phyloP scores from a whole-genome alignment of 2,888 invertebrate genomes.

The Lamellibrachia columna region DNA sequence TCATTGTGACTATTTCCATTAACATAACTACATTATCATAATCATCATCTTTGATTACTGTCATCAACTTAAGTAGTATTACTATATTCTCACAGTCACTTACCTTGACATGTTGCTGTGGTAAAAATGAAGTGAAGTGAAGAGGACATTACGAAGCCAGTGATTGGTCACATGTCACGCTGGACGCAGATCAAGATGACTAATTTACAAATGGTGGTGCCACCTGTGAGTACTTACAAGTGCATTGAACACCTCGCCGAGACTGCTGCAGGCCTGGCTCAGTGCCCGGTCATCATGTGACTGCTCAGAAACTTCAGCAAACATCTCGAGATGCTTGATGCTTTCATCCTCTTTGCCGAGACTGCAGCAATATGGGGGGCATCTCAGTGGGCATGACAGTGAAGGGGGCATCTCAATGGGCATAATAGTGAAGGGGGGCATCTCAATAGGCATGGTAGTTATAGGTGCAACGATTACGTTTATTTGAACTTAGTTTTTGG shows the following conservation, averaged over 20 bases:
- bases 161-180: no score
- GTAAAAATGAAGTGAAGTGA: not conserved
- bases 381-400: not conserved
- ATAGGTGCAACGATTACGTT: not conserved
- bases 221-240: slow-evolving; percentile 49
- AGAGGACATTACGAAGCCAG: no score
- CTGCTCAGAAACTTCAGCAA: slow-evolving; percentile 62
- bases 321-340: slow-evolving; percentile 61
- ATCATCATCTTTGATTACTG: no score
- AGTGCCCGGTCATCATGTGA: slow-evolving; percentile 60
- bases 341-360: slow-evolving; percentile 60
- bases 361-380: slow-evolving; percentile 40
- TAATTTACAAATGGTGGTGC: not conserved
- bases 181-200: no score
- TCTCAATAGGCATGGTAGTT: not conserved
- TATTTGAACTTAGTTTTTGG: not conserved
- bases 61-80: no score
- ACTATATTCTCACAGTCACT: no score
- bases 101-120: not conserved
- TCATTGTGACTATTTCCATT: no score
- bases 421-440: not conserved
- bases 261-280: slow-evolving; percentile 62
- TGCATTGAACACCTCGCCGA: slow-evolving; percentile 62
- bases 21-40: no score
- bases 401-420: not conserved